Evolutionary conservation across 2,888 invertebrate genomes (phyloP).

Genomic region (Lacanobia oleracea): DNA sequence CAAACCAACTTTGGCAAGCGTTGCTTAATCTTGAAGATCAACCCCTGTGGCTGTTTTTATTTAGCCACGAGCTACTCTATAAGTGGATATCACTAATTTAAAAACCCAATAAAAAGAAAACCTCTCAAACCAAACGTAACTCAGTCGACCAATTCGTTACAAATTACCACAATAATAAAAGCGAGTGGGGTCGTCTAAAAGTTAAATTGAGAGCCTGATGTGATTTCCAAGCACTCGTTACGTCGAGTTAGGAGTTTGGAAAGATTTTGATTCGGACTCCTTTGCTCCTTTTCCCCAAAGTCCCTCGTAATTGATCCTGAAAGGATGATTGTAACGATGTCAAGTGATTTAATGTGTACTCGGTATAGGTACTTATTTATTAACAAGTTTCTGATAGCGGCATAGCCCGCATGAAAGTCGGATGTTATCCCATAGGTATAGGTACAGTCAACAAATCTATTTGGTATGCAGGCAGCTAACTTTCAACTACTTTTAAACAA

Average conservation of each 20-base stretch:
- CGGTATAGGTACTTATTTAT: not conserved
- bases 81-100: conserved; percentile 9
- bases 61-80: too few relatives aligned
- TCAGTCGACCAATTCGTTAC: conserved; percentile 53
- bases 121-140: not conserved
- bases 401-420: not conserved
- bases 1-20: too few relatives aligned
- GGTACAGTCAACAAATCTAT: too few relatives aligned
- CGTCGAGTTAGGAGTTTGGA: conserved; percentile 52
- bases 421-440: not conserved
- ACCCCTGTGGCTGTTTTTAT: too few relatives aligned
- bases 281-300: conserved; percentile 31
- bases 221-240: conserved; percentile 62
- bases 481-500: too few relatives aligned
- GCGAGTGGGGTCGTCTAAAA: conserved; percentile 59
- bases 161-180: conserved; percentile 65
- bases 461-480: too few relatives aligned
- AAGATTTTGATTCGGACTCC: conserved; percentile 36
- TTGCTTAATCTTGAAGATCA: too few relatives aligned
- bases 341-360: conserved; percentile 30
- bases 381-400: not conserved
- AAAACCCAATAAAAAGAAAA: conserved; percentile 19
- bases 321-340: conserved; percentile 30
- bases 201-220: conserved; percentile 71
- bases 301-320: conserved; percentile 38